Base-by-base conservation (phyloP, 2,888 invertebrate genomes). In the Physocephala rufipes region DNA sequence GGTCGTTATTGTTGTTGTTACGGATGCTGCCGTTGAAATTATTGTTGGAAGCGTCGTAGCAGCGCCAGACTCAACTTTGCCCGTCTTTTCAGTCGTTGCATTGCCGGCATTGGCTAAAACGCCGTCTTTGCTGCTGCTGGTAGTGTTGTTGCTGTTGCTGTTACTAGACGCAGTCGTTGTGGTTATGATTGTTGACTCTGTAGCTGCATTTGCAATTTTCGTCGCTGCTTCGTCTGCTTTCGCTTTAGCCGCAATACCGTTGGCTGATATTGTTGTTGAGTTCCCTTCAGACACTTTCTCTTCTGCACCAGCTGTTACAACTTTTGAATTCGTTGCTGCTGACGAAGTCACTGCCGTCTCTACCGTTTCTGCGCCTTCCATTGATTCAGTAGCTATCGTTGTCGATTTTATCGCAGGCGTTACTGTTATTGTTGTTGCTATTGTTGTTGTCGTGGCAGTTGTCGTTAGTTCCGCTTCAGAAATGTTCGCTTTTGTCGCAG, bases 351-450 rank as follows among this genome's bases (percentile, higher is more conserved):
- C 62, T 12, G 78, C 71, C 0, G 73, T 74, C 19, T 76, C 76
- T 0, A 73, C 74, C 19, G 76, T 75, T 16, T 78, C 73, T 9
- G 74, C n/a, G 15, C 72, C 30, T 9, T 73, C 30, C 61, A 75
- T 28, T 51, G 63, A 19, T 61, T 30, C 24, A 3, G 79, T 78
- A n/a, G 80, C 65, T 19, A 77, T 79, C 53, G 80, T 77, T 26
- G 82, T 77, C 53, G 82, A 81, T 61, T 82, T 81, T n/a, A 84
- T 79, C 47, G 82, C 82, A 67, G 79, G 78, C 74, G 80, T 77
- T 36, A 74, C 79, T 0, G 79, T 58, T 45, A 73, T 63, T 24
- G 72, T 65, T 49, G 71, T 65, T 73, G 77, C 61, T 36, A 74
- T 75, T 36, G 73, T 76, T 47, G 76, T 71, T 51, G 79, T 76